Conservation (phyloP, 2,888 invertebrate species). For the Dichetophora obliterata region DNA sequence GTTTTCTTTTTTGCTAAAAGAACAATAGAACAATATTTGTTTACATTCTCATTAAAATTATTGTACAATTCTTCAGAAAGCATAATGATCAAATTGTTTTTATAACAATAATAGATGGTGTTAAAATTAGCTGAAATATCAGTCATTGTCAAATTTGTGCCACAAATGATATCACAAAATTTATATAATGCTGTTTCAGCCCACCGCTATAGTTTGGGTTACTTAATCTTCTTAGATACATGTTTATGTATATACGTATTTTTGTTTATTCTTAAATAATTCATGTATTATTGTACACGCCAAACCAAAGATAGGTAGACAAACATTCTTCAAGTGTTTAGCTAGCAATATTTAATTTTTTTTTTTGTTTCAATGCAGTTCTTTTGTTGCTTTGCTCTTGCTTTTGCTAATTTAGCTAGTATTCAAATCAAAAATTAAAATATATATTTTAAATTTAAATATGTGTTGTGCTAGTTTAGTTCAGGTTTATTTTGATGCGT, state of each 20-base stretch:
- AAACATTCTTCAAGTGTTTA: conserved; percentile 1
- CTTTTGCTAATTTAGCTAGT: not conserved
- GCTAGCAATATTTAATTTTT: no score
- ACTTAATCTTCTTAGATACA: conserved; percentile 15
- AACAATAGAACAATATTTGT: no score
- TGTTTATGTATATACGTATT: not conserved
- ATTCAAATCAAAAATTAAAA: not conserved
- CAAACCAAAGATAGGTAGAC: not conserved
- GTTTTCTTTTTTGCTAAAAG: no score
- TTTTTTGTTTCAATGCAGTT: not conserved
- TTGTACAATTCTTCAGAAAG: no score
- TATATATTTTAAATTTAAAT: not conserved
- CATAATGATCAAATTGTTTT: no score
- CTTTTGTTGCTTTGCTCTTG: not conserved
- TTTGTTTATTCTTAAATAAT: not conserved
- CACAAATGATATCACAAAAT: not conserved
- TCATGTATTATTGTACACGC: not conserved
- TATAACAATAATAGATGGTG: not conserved
- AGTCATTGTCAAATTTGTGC: conserved; percentile 9
- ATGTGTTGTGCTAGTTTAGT: not conserved
- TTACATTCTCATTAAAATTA: no score
- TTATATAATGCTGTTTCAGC: not conserved
- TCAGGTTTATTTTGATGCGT: conserved; percentile 1
- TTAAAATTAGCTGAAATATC: not conserved
- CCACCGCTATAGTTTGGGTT: not conserved